Conservation (phyloP, 2,888 invertebrate genomes). For the Orgyia antiqua region DNA sequence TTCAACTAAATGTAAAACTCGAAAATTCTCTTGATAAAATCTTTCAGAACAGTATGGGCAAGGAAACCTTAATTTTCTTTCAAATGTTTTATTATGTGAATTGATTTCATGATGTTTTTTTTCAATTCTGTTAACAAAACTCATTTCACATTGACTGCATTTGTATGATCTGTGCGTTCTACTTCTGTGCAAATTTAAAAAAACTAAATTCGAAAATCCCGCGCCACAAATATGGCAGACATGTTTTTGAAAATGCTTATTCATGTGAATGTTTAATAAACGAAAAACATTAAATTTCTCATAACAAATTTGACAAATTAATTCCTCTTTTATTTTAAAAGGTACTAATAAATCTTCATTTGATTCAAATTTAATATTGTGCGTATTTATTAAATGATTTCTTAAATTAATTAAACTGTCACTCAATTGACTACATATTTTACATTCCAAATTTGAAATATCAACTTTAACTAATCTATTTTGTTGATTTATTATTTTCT, state of each 20-base stretch:
- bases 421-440: conserved; percentile 36
- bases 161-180: conserved; percentile 40
- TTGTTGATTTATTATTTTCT: conserved; percentile 54
- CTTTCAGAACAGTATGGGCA: conserved; percentile 48
- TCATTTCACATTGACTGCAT: conserved; percentile 42
- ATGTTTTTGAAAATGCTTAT: conserved; percentile 59
- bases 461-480: conserved; percentile 61
- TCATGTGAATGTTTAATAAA: conserved; percentile 58
- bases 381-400: conserved; percentile 37
- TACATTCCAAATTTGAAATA: conserved; percentile 48
- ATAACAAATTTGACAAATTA: conserved; percentile 53
- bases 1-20: conserved; percentile 41
- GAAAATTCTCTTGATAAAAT: conserved; percentile 48
- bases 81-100: conserved; percentile 26
- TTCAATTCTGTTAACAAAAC: conserved; percentile 31
- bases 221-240: conserved; percentile 62
- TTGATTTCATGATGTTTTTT: conserved; percentile 27
- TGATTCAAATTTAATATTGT: conserved; percentile 34
- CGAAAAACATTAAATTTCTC: conserved; percentile 47
- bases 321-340: conserved; percentile 42
- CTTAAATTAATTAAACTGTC: conserved; percentile 32
- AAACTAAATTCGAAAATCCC: conserved; percentile 55
- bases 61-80: conserved; percentile 44
- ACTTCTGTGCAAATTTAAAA: conserved; percentile 53
- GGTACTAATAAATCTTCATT: conserved; percentile 53